Percentiles rank a stretch among this genome's conserved stretches.
Evolutionary conservation across 2,113 vertebrate species (phyloP).

Genomic region (Mobula hypostoma): DNA sequence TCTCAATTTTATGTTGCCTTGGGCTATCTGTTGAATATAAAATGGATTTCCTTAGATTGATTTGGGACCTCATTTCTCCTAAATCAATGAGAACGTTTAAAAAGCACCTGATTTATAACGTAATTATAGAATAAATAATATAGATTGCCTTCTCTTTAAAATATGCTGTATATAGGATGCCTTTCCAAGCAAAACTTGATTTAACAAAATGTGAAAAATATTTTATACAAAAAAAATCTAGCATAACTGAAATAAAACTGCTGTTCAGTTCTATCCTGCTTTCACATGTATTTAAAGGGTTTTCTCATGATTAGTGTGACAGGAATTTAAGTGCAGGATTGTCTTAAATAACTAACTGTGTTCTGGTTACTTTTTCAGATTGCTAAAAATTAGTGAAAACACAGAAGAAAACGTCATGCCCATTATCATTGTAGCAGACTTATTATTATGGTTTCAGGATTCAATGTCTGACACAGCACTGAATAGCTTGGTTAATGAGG

Average conservation of each 20-base stretch:
- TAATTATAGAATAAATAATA: slow-evolving; percentile 24
- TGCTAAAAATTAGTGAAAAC: neutral
- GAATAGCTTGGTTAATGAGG: too few species aligned
- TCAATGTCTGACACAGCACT: too few species aligned
- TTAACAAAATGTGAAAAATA: too few species aligned
- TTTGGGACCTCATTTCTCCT: slow-evolving; percentile 12
- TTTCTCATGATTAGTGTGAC: neutral
- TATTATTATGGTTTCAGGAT: too few species aligned
- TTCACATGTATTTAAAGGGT: neutral
- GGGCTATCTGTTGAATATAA: neutral
- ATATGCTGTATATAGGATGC: neutral
- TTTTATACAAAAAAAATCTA: too few species aligned
- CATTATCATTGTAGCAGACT: too few species aligned
- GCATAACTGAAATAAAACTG: too few species aligned
- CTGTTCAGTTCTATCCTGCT: too few species aligned
- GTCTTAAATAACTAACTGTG: neutral
- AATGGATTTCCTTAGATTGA: slow-evolving; percentile 35
- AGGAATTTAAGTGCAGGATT: neutral
- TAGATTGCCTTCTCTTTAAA: neutral
- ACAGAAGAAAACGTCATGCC: neutral
- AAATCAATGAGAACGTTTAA: slow-evolving; percentile 33
- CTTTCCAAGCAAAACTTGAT: too few species aligned
- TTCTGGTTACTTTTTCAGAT: neutral
- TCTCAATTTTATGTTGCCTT: slow-evolving; percentile 24
- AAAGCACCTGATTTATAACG: neutral